Percentiles rank a stretch among this genome's conserved stretches.
These are phyloP conservation scores for Phocoena sinus DNA, from an alignment of 2,113 vertebrate species.

Conservation along the genomic window DNA sequence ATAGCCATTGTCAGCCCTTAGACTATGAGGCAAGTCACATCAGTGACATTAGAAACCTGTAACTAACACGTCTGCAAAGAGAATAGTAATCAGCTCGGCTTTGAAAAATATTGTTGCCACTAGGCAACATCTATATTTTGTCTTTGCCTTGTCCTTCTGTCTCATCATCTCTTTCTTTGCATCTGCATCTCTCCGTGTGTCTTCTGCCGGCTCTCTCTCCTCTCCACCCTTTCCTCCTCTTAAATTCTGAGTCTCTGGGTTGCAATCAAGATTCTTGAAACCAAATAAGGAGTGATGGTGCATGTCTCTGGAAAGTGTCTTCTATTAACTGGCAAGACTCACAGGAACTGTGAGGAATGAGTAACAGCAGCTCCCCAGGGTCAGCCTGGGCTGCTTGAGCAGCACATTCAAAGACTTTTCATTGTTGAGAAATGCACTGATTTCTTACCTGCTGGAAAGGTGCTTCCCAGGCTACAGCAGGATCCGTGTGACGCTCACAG, in stretches of 20 bases:
- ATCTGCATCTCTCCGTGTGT: background rate
- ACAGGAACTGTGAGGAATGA: slow-evolving; percentile 46
- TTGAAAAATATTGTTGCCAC: background rate
- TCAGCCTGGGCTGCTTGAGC: background rate
- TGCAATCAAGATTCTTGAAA: slow-evolving; percentile 41
- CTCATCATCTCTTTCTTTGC: background rate
- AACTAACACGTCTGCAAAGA: slow-evolving; percentile 30
- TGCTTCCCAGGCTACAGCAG: background rate
- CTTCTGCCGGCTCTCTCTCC: background rate
- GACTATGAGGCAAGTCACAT: background rate
- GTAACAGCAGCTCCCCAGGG: slow-evolving; percentile 21
- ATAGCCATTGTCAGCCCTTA: background rate
- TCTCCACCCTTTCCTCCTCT: background rate
- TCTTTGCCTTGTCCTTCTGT: background rate
- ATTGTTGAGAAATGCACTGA: background rate
- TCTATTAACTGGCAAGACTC: slow-evolving; percentile 49
- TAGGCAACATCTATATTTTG: background rate
- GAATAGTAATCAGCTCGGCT: slow-evolving; percentile 3
- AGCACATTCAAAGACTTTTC: background rate
- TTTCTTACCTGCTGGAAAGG: background rate
- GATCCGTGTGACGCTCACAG: background rate
- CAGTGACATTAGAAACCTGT: background rate
- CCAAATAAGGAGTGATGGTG: slow-evolving; percentile 63
- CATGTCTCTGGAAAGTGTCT: slow-evolving; percentile 47
- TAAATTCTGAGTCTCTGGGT: slow-evolving; percentile 11